phyloP scores from a whole-genome alignment of 2,113 vertebrate genomes.

The Protobothrops mucrosquamatus region DNA sequence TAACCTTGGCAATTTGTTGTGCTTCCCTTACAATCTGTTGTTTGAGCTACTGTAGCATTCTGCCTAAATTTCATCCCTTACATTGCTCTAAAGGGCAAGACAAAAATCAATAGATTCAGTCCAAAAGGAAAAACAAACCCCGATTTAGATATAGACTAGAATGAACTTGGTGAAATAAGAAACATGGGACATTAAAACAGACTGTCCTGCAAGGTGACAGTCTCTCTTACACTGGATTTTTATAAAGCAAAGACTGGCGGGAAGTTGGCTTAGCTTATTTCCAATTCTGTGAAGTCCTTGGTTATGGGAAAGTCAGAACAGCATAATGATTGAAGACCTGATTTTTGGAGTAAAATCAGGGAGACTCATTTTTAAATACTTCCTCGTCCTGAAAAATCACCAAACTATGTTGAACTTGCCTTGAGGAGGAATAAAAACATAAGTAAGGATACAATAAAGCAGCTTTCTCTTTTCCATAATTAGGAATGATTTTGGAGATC shows the following conservation, averaged over 20 bases:
- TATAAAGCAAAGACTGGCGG: background rate
- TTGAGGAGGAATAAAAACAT: background rate
- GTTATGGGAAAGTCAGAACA: background rate
- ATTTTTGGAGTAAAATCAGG: background rate
- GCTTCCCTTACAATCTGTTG: background rate
- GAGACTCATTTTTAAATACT: background rate
- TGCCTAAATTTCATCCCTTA: too few relatives aligned
- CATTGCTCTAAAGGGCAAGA: background rate
- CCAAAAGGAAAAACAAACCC: background rate
- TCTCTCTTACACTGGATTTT: background rate
- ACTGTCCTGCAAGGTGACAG: background rate
- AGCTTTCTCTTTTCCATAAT: background rate
- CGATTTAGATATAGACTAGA: background rate
- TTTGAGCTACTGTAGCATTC: background rate
- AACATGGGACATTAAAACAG: background rate
- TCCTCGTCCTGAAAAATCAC: background rate
- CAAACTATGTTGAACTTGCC: background rate
- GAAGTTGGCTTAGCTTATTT: background rate
- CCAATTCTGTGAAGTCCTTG: background rate
- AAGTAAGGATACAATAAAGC: background rate
- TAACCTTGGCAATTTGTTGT: background rate
- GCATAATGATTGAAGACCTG: background rate
- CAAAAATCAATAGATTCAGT: background rate
- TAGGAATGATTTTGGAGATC: background rate
- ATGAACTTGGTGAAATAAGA: background rate